Conservation (phyloP, 2,797 vertebrate species). For the Natrix natrix region DNA sequence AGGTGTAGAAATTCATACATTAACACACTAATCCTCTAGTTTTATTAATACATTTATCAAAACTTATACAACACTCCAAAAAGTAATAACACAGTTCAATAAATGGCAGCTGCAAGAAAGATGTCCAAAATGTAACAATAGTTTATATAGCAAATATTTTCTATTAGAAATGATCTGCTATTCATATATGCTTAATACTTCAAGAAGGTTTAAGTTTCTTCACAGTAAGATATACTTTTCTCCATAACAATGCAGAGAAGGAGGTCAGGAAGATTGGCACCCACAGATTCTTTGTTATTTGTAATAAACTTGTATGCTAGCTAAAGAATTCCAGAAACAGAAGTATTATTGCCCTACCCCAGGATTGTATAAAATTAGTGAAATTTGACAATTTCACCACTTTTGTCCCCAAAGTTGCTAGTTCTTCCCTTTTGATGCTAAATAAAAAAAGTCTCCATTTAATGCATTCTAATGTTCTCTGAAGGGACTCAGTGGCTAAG, state of each 20-base stretch:
- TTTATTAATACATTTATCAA: background rate
- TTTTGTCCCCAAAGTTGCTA: background rate
- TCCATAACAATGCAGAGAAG: background rate
- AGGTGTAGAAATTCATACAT: background rate
- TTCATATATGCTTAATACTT: background rate
- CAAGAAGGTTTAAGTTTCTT: background rate
- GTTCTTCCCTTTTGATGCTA: background rate
- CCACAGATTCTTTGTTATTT: background rate
- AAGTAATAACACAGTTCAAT: background rate
- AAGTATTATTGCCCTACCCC: background rate
- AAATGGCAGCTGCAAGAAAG: background rate
- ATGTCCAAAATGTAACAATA: background rate
- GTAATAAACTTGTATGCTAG: background rate
- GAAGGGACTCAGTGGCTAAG: background rate
- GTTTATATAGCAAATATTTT: constrained; percentile 39
- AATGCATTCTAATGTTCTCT: background rate
- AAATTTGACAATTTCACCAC: background rate
- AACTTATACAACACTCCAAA: background rate
- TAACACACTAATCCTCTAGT: background rate
- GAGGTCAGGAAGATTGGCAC: background rate
- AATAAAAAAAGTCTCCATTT: background rate
- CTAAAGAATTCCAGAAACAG: background rate
- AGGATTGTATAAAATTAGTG: background rate
- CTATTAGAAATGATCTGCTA: constrained; percentile 28
- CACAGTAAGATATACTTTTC: background rate